Percentiles rank a stretch among this genome's conserved stretches.
Evolutionary conservation across 2,113 vertebrate species (phyloP).

Genomic region (Apistogramma diplotaenia): DNA sequence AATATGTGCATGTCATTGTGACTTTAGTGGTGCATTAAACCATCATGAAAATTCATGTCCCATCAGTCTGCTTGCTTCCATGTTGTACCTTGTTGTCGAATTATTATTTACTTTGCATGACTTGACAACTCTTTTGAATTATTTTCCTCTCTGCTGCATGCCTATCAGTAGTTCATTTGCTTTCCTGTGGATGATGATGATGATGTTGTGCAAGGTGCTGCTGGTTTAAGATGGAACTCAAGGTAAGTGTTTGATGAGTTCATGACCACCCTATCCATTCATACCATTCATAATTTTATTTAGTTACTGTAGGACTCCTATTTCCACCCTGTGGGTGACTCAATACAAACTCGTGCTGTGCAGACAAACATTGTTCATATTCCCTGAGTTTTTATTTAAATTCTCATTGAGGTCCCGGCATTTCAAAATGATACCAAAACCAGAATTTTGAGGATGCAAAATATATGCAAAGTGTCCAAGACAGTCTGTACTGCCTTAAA

Average conservation of each 20-base stretch:
- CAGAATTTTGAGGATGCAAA: neutral
- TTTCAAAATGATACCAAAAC: neutral
- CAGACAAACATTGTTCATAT: neutral
- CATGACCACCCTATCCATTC: neutral
- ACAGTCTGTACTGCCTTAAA: neutral
- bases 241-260: constrained; percentile 50
- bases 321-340: neutral
- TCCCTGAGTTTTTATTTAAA: neutral
- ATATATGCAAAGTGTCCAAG: neutral
- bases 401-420: neutral
- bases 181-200: constrained; percentile 61
- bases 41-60: neutral
- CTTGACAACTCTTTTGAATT: constrained; percentile 22
- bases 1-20: neutral
- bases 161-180: constrained; percentile 63
- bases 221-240: constrained; percentile 4
- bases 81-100: neutral
- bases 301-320: neutral
- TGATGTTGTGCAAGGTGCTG: constrained; percentile 56
- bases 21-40: neutral
- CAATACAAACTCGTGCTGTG: neutral
- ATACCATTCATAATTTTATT: neutral
- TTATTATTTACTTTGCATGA: constrained; percentile 36
- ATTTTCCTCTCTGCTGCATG: constrained; percentile 54
- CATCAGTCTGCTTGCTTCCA: constrained; percentile 3